phyloP scores from a whole-genome alignment of 2,113 vertebrate species.

The Lophius piscatorius region DNA sequence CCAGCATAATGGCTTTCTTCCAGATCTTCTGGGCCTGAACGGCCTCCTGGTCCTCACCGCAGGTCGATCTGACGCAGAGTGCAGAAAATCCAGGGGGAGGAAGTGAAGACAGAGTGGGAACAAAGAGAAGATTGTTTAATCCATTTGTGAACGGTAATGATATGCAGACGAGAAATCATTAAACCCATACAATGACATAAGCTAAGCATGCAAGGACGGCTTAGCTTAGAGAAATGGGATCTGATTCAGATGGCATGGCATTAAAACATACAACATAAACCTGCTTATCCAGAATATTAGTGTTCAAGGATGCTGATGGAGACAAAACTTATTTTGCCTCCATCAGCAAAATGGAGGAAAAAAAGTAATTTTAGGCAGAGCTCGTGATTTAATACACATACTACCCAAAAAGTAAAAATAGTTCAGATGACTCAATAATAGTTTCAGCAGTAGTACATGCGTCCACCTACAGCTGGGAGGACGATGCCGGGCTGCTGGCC shows the following conservation, averaged over 20 bases:
- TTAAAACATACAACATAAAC: too few relatives aligned
- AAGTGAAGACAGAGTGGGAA: background rate
- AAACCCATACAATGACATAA: too few relatives aligned
- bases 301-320: too few relatives aligned
- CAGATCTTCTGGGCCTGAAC: constrained; percentile 99
- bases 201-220: too few relatives aligned
- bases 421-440: background rate
- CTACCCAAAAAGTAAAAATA: too few relatives aligned
- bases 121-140: background rate
- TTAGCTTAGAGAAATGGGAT: constrained; percentile 18
- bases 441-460: background rate
- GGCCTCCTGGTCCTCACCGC: constrained; percentile 98
- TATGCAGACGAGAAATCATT: constrained; percentile 27
- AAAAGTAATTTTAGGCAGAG: too few relatives aligned
- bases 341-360: too few relatives aligned
- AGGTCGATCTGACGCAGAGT: constrained; percentile 86
- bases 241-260: too few relatives aligned
- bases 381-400: too few relatives aligned
- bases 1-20: constrained; percentile 99
- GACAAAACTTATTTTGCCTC: too few relatives aligned
- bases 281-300: too few relatives aligned
- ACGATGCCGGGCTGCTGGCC: constrained; percentile 98
- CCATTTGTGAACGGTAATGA: constrained; percentile 5
- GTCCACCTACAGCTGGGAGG: constrained; percentile 94
- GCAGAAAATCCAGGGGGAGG: constrained; percentile 8